Evolutionary conservation across 2,797 vertebrate genomes (phyloP).

Genomic region (Kryptopterus vitreolus): DNA sequence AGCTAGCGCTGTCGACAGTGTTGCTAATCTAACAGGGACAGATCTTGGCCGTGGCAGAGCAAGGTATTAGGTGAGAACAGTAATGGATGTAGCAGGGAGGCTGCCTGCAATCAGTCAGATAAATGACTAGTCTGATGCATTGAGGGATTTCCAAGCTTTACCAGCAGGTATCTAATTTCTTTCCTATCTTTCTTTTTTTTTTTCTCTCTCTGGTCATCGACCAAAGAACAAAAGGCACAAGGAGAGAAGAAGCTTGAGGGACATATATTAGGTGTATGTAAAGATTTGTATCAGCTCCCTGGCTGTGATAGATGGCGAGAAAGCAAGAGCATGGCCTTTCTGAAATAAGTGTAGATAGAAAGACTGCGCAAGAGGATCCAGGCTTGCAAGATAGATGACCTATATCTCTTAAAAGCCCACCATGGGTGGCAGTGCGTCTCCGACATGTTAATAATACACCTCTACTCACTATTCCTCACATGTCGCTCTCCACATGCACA

Average conservation of each 20-base stretch:
- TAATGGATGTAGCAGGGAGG: conserved; percentile 62
- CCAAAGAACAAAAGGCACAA: conserved; percentile 15
- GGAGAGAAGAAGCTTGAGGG: conserved; percentile 12
- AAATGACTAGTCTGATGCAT: conserved; percentile 63
- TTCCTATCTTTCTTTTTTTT: conserved; percentile 46
- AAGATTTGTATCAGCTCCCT: conserved; percentile 32
- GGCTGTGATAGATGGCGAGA: conserved; percentile 13
- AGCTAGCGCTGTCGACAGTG: not conserved
- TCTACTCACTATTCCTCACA: conserved; percentile 13
- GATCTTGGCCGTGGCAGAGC: conserved; percentile 55
- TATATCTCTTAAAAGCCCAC: conserved; percentile 36
- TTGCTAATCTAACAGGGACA: conserved; percentile 38
- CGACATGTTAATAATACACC: conserved; percentile 33
- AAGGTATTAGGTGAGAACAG: conserved; percentile 60
- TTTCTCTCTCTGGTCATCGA: conserved; percentile 39
- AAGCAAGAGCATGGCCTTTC: conserved; percentile 22
- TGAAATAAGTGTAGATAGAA: conserved; percentile 25
- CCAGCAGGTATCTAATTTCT: conserved; percentile 64
- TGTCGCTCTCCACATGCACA: not conserved
- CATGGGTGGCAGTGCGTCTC: not conserved
- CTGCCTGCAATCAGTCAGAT: conserved; percentile 61
- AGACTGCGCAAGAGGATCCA: not conserved
- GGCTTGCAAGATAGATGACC: conserved; percentile 25
- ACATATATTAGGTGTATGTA: conserved; percentile 32
- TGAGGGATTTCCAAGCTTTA: conserved; percentile 64